These are phyloP conservation scores for Heptranchias perlo DNA, from an alignment of 2,113 vertebrate species.

Conservation along the genomic window DNA sequence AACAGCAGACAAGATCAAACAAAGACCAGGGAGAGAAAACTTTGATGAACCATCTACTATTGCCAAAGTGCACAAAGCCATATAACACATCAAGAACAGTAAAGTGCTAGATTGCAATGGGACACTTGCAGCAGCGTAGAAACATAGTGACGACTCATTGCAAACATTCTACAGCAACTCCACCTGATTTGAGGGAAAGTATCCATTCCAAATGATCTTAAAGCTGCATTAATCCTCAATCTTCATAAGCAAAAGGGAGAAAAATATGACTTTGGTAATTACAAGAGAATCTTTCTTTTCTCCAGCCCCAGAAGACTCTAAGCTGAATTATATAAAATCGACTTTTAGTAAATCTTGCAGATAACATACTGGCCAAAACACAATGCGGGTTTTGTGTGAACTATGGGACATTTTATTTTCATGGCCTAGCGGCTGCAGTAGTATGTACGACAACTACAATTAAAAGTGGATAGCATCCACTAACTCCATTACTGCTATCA, in stretches of 20 bases:
- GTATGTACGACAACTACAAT: background rate
- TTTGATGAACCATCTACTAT: background rate
- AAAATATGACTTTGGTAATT: background rate
- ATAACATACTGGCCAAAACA: background rate
- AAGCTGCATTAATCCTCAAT: background rate
- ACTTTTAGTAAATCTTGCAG: background rate
- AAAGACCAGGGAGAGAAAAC: background rate
- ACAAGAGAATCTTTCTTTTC: background rate
- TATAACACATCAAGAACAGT: background rate
- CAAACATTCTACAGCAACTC: too few species aligned
- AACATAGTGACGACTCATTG: too few species aligned
- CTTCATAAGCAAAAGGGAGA: background rate
- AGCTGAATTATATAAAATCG: background rate
- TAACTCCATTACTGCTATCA: background rate
- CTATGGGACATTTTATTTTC: background rate
- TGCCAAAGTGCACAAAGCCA: background rate
- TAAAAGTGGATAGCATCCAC: background rate
- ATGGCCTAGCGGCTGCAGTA: background rate
- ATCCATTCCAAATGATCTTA: background rate
- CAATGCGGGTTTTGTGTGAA: background rate
- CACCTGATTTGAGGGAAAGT: background rate
- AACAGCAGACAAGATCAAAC: too few species aligned
- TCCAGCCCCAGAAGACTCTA: background rate
- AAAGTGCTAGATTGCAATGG: background rate
- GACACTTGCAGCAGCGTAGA: background rate